Evolutionary conservation across 2,113 vertebrate genomes (phyloP).

Genomic region (Colius striatus): DNA sequence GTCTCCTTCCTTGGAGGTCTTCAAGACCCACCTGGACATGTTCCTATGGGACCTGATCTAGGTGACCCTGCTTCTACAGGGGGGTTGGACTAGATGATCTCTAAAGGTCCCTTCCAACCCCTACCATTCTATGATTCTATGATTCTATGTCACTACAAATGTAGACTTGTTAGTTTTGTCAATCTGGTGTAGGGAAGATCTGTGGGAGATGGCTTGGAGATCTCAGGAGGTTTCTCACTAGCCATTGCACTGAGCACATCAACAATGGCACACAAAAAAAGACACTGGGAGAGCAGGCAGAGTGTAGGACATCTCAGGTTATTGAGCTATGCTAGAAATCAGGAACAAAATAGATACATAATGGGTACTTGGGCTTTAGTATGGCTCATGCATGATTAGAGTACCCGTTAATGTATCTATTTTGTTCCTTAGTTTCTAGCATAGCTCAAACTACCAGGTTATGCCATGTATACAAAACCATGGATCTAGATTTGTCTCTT

Average conservation of each 20-base stretch:
- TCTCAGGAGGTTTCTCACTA: not conserved
- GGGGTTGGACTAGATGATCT: too few species aligned
- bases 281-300: not conserved
- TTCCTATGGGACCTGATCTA: too few species aligned
- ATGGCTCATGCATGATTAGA: not conserved
- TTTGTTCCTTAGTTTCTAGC: not conserved
- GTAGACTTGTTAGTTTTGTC: not conserved
- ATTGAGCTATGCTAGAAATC: not conserved
- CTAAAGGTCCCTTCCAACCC: too few species aligned
- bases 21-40: too few species aligned
- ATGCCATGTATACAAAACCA: not conserved
- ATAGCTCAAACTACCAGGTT: not conserved
- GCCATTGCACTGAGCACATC: not conserved
- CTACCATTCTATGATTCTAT: too few species aligned
- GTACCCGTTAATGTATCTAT: not conserved
- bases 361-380: not conserved
- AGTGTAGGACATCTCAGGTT: not conserved
- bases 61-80: too few species aligned
- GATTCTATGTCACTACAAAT: rapidly evolving
- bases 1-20: too few species aligned
- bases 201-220: not conserved
- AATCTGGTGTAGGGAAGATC: rapidly evolving
- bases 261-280: not conserved
- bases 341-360: too few species aligned
- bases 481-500: not conserved